Evolutionary conservation across 2,888 invertebrate species (phyloP).

Genomic region (Phortica magna): DNA sequence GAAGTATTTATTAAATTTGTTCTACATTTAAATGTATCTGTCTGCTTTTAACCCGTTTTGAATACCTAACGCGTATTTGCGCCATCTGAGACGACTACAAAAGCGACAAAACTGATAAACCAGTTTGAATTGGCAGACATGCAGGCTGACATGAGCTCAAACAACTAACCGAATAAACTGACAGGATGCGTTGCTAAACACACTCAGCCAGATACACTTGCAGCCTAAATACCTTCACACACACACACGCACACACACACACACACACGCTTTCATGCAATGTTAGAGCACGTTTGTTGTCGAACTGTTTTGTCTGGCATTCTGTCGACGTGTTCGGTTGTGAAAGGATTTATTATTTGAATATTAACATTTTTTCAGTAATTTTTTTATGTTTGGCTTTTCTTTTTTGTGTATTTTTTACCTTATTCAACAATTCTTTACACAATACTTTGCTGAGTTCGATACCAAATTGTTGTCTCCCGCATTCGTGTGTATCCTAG

Average conservation of each 20-base stretch:
- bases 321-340: constrained; percentile 41
- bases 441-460: neutral
- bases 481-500: neutral
- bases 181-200: constrained; percentile 7
- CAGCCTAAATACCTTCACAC: too few relatives aligned
- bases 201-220: neutral
- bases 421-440: neutral
- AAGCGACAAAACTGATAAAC: neutral
- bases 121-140: neutral
- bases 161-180: neutral
- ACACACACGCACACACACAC: neutral
- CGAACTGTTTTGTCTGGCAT: neutral
- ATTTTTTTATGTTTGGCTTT: constrained; percentile 11
- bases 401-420: neutral
- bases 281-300: neutral
- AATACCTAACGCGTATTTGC: too few relatives aligned
- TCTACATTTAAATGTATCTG: too few relatives aligned
- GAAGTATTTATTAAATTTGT: too few relatives aligned
- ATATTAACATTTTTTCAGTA: constrained; percentile 42
- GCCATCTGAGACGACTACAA: too few relatives aligned
- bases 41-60: too few relatives aligned
- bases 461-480: neutral
- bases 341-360: constrained; percentile 48
- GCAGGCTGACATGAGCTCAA: neutral
- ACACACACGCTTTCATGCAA: neutral